These are phyloP conservation scores for Dioctria linearis DNA, from an alignment of 2,888 invertebrate species.

Conservation along the genomic window DNA sequence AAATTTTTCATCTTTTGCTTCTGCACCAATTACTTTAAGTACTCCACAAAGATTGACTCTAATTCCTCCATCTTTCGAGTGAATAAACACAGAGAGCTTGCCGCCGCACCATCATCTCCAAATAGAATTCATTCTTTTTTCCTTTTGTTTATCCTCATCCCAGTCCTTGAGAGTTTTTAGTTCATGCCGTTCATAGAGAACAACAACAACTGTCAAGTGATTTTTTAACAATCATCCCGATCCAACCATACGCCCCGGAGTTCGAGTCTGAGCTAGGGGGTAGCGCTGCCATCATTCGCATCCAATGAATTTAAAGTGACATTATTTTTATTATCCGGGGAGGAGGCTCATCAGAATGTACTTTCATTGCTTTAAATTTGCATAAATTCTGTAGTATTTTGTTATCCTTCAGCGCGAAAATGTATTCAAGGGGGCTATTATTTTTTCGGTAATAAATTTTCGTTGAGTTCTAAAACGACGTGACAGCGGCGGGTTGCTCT, in stretches of 20 bases:
- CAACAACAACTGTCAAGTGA: constrained; percentile 48
- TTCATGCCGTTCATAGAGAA: constrained; percentile 35
- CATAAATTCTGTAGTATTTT: constrained; percentile 55
- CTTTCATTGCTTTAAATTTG: constrained; percentile 55
- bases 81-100: constrained; percentile 35
- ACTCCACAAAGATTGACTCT: constrained; percentile 26
- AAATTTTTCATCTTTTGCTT: constrained; percentile 32
- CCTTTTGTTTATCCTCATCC: constrained; percentile 10
- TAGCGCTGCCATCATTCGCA: constrained; percentile 30
- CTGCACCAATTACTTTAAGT: constrained; percentile 50
- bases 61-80: constrained; percentile 46
- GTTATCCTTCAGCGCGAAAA: constrained; percentile 44
- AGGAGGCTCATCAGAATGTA: constrained; percentile 52
- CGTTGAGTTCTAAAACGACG: constrained; percentile 27
- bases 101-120: neutral
- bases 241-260: constrained; percentile 14
- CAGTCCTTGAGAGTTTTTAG: neutral
- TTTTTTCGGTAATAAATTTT: constrained; percentile 46
- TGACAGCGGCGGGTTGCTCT: constrained; percentile 27
- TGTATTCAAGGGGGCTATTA: constrained; percentile 45
- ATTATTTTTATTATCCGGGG: constrained; percentile 52
- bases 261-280: neutral
- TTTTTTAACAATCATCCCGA: constrained; percentile 38
- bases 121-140: constrained; percentile 28
- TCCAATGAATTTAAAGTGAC: constrained; percentile 58